Evolutionary conservation across 2,113 vertebrate genomes (phyloP), one percentile per base, ranked within the genome.

Genomic region (Ciconia boyciana): DNA sequence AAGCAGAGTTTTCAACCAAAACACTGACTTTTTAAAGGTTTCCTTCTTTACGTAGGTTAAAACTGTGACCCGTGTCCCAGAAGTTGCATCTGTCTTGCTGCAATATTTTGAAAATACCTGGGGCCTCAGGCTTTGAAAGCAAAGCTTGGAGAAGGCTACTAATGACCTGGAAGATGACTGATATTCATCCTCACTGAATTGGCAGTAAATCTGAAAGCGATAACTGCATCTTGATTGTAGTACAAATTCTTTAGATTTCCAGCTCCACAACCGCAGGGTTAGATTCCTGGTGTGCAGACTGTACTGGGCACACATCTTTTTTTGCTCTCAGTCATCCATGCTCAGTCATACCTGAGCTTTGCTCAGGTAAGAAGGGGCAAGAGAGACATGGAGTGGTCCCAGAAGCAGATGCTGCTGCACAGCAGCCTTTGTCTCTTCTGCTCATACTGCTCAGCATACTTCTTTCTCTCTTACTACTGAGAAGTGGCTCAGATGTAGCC

Each of bases 351-450:
- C n/a, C n/a, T n/a, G n/a, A n/a, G 57, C 36, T 93, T 87, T 1
- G 9, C 39, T 91, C 49, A 46, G 84, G 66, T 91, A 87, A 74
- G 71, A 78, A 58, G 48, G n/a, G 43, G 22, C 52, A 49, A 29
- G 75, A 55, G 82, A 85, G 54, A 16, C 2, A 1, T 9, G 31
- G 74, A 87, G 54, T 1, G 20, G 70, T 89, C 94, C 90, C 91
- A 90, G 91, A 60, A 94, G 86, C 91, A 94, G 91, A 86, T 87
- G 90, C 79, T 92, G 70, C 81, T 87, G 54, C 75, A 29, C 48
- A 71, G 76, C 57, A 87, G 31, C 61, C 44, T 87, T 60, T 68
- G 31, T 29, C 55, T 83, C 65, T 76, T 60, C 80, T 89, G 74
- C 44, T 92, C 65, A n/a, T 0, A 1, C 61, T 24, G 3, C 51